These are phyloP conservation scores for Enteromius anoplus DNA, from an alignment of 2,797 vertebrate species.

Conservation along the genomic window DNA sequence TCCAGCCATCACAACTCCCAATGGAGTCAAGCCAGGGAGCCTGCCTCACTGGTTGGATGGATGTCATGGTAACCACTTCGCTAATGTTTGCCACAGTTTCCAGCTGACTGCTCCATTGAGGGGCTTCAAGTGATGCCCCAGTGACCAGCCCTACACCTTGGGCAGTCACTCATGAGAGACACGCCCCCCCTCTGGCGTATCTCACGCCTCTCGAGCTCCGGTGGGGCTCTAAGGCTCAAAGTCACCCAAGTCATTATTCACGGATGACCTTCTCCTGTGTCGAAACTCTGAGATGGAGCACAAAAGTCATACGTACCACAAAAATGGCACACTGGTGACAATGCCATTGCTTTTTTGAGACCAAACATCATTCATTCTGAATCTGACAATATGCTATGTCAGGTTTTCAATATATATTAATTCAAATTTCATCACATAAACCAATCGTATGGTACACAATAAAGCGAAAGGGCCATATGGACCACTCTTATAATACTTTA, in stretches of 20 bases:
- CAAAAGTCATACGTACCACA: neutral
- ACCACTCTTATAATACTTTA: neutral
- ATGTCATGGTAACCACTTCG: constrained; percentile 69
- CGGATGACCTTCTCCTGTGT: neutral
- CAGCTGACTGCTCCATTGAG: constrained; percentile 52
- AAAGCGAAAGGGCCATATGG: neutral
- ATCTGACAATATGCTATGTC: neutral
- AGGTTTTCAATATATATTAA: neutral
- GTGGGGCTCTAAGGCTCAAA: neutral
- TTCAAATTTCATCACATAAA: no score
- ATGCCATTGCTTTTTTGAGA: neutral
- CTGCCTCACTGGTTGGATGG: constrained; percentile 40
- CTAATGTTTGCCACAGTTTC: constrained; percentile 68
- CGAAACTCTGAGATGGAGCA: neutral
- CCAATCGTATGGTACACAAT: neutral
- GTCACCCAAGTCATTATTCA: constrained; percentile 20
- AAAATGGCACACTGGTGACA: neutral
- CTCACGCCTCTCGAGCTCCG: neutral
- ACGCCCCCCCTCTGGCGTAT: neutral
- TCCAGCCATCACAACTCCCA: constrained; percentile 46
- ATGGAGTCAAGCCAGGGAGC: constrained; percentile 31
- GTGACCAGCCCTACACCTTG: constrained; percentile 8
- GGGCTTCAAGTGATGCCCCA: constrained; percentile 19
- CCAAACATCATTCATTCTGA: neutral
- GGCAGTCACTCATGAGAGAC: constrained; percentile 6